Evolutionary conservation across 2,888 invertebrate genomes (phyloP), one percentile per base, ranked within the genome.

Genomic region (Dolichomitus sp.): DNA sequence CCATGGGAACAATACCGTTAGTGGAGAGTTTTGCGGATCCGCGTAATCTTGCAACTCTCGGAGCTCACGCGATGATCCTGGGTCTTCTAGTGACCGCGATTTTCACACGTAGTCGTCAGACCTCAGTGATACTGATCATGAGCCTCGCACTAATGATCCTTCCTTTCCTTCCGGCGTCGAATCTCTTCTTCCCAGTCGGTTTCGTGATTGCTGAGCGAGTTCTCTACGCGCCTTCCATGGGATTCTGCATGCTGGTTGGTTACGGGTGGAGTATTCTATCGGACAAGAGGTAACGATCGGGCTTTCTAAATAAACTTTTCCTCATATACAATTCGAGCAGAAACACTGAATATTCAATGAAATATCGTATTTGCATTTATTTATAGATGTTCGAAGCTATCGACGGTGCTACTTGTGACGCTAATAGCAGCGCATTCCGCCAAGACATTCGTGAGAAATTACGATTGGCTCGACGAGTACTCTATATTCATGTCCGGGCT

Each of bases 171-270:
- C 99, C 99, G 73, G 99, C 99, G 0, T 99, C 99, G 70, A 99
- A 99, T 95, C 95, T 99, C 66, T 99, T 99, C 95, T 99, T 99
- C 94, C 98, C 99, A 0, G 99, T 99, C 70, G 99, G 99, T 1
- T 99, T 99, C 94, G 99, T 99, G 83, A 97, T 99, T 40, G 99
- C 99, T 1, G 99, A 99, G 94, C 95, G 99, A 87, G 97, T 99
- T 61, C 95, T 99, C 4, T 99, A 99, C 94, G 98, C 98, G 95
- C 99, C 99, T 0, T 99, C 99, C 14, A 99, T 99, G 98, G 99
- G 99, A 70, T 99, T 98, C 95, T 99, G 99, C 91, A 96, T 99
- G 93, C 95, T 99, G 27, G 96, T 99, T 2, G 98, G 98, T 2
- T 98, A 98, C 90, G 98, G 98, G 45, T 98, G 96, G 96, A 95